These are phyloP conservation scores for Sceloporus undulatus DNA, from an alignment of 2,113 vertebrate genomes.

Conservation along the genomic window DNA sequence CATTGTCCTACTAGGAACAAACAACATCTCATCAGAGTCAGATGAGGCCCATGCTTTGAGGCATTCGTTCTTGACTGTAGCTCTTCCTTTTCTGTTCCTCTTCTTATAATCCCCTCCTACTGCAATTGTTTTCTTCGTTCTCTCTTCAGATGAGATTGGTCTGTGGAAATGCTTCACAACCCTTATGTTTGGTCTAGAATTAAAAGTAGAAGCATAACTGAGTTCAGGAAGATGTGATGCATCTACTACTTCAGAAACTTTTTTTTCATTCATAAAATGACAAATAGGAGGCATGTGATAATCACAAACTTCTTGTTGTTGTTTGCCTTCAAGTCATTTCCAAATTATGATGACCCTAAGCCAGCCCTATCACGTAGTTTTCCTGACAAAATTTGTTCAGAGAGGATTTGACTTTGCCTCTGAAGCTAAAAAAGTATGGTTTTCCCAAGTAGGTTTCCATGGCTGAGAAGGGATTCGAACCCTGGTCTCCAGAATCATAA, in stretches of 20 bases:
- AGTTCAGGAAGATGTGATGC: neutral
- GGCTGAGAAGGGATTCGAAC: too few relatives aligned
- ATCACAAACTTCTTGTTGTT: neutral
- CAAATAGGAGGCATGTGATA: neutral
- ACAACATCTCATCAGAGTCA: constrained; percentile 43
- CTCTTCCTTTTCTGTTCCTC: constrained; percentile 43
- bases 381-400: too few relatives aligned
- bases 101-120: constrained; percentile 24
- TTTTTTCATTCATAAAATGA: neutral
- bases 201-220: constrained; percentile 36
- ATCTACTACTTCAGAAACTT: neutral
- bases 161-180: constrained; percentile 25
- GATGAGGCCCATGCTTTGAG: constrained; percentile 13
- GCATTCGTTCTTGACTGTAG: constrained; percentile 35
- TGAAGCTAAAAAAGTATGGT: too few relatives aligned
- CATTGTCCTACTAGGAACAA: constrained; percentile 38
- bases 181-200: constrained; percentile 57
- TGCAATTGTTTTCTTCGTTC: constrained; percentile 35
- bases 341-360: too few relatives aligned
- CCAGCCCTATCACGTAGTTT: too few relatives aligned
- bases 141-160: constrained; percentile 36
- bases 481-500: too few relatives aligned
- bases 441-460: too few relatives aligned
- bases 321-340: too few relatives aligned
- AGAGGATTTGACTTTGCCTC: too few relatives aligned